Percentiles rank a stretch among this genome's conserved stretches.
Evolutionary conservation across 2,888 invertebrate species (phyloP).

Genomic region (Cheilosia grossa): DNA sequence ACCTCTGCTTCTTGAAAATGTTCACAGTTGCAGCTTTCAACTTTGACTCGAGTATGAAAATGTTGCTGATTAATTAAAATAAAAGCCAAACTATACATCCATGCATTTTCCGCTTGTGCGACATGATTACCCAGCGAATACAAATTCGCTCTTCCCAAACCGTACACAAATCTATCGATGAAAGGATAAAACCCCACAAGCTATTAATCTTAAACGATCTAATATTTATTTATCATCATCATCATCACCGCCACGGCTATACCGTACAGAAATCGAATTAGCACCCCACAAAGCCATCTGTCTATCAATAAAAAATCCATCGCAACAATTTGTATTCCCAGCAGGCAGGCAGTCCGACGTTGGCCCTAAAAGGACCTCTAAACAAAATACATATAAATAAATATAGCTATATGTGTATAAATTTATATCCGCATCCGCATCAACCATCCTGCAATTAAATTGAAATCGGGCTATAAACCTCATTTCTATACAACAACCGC

Average conservation of each 20-base stretch:
- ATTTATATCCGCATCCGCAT: slow-evolving; percentile 10
- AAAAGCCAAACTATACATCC: background rate
- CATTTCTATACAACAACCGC: slow-evolving; percentile 41
- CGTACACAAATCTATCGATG: slow-evolving; percentile 22
- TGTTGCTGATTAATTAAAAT: background rate
- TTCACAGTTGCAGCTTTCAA: no score
- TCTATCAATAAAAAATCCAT: slow-evolving; percentile 51
- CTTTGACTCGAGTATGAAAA: background rate
- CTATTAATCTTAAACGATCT: slow-evolving; percentile 55
- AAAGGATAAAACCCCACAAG: slow-evolving; percentile 36
- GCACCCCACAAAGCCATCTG: slow-evolving; percentile 50
- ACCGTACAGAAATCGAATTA: slow-evolving; percentile 29
- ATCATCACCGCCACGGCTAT: background rate
- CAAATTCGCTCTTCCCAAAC: background rate
- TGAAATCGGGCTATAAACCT: slow-evolving; percentile 65
- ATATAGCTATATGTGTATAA: background rate
- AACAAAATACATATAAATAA: slow-evolving; percentile 1
- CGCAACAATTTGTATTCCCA: slow-evolving; percentile 40
- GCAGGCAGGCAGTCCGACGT: slow-evolving; percentile 1
- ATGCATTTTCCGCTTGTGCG: background rate
- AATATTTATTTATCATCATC: slow-evolving; percentile 64
- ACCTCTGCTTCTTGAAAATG: no score
- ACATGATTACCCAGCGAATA: background rate
- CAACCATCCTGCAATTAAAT: slow-evolving; percentile 58
- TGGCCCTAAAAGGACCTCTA: background rate